Evolutionary conservation across 2,113 vertebrate species (phyloP).

Genomic region (Osmerus mordax): DNA sequence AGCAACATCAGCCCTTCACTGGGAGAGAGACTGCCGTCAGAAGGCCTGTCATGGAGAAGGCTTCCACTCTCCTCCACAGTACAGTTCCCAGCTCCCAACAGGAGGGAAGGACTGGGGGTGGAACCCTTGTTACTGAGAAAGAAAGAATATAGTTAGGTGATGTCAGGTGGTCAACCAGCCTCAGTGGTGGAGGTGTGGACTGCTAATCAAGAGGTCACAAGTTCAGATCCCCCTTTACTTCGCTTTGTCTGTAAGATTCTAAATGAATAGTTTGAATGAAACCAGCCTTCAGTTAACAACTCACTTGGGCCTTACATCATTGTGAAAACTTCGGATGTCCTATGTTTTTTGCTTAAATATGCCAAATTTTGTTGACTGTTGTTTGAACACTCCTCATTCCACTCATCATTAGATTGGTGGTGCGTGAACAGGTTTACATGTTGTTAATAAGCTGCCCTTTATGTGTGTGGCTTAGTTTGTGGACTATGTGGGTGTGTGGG

Average conservation of each 20-base stretch:
- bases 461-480: neutral
- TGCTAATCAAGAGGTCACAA: too few species aligned
- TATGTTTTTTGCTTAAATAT: neutral
- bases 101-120: too few species aligned
- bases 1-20: conserved; percentile 24
- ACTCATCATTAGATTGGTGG: conserved; percentile 8
- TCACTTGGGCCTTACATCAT: neutral
- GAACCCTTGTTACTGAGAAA: too few species aligned
- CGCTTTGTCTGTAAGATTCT: too few species aligned
- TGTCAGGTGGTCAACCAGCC: too few species aligned
- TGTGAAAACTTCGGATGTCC: neutral
- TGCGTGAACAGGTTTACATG: conserved; percentile 10
- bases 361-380: neutral
- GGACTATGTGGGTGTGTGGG: neutral
- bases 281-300: neutral
- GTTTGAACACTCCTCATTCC: conserved; percentile 13
- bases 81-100: too few species aligned
- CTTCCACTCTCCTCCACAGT: too few species aligned
- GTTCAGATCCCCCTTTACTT: too few species aligned
- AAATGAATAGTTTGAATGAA: too few species aligned
- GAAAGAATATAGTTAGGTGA: too few species aligned
- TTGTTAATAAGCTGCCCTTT: neutral
- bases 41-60: too few species aligned
- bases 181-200: too few species aligned
- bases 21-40: neutral